Conservation (phyloP, 2,888 invertebrate genomes). For the Thera obeliscata region DNA sequence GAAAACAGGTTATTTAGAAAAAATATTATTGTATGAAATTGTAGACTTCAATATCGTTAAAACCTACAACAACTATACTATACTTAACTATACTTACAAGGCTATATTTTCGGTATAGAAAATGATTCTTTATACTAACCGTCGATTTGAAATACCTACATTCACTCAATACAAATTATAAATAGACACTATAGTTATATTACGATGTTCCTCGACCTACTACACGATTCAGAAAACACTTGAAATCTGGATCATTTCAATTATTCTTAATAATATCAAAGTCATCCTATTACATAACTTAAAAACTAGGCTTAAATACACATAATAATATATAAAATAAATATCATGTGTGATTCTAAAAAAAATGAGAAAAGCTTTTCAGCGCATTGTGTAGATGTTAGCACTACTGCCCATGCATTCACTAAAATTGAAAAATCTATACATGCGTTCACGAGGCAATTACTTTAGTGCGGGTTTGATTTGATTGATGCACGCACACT, state of each 20-base stretch:
- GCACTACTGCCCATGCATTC: constrained; percentile 24
- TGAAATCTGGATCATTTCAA: neutral
- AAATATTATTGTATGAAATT: constrained; percentile 52
- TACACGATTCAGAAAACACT: constrained; percentile 52
- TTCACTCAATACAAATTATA: constrained; percentile 46
- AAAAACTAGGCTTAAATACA: neutral
- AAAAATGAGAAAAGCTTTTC: constrained; percentile 15
- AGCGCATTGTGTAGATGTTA: constrained; percentile 20
- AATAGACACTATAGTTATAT: constrained; percentile 57
- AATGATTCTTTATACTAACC: constrained; percentile 65
- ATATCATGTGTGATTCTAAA: neutral
- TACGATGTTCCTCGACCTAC: constrained; percentile 71
- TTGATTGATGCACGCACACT: constrained; percentile 6
- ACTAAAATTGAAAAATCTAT: constrained; percentile 30
- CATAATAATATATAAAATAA: constrained; percentile 7
- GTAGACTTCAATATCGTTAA: constrained; percentile 55
- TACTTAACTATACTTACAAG: too few species aligned
- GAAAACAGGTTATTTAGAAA: constrained; percentile 69
- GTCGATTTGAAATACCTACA: constrained; percentile 68
- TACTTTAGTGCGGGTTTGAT: constrained; percentile 23
- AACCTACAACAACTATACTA: too few species aligned
- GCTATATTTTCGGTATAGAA: constrained; percentile 57
- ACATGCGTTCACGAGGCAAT: constrained; percentile 19
- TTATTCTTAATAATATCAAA: too few species aligned
- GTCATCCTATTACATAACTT: neutral